Evolutionary conservation across 2,888 invertebrate species (phyloP).

Genomic region (Thecocarcelia acutangulata): DNA sequence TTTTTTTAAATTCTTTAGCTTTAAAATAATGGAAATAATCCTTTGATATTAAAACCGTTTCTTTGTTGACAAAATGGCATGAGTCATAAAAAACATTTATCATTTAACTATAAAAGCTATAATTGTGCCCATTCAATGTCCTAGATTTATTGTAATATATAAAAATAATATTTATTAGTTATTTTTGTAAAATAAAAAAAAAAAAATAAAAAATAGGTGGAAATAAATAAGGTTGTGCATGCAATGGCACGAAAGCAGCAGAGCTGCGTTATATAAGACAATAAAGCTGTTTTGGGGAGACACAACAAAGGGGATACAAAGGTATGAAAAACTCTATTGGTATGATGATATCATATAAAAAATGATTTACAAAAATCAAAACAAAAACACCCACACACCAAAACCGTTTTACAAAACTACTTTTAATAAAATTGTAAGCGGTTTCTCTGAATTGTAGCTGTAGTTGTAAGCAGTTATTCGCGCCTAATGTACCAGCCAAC

Average conservation of each 20-base stretch:
- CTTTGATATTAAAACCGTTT: not conserved
- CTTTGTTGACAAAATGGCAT: conserved; percentile 11
- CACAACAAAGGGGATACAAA: not conserved
- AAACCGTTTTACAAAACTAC: conserved; percentile 21
- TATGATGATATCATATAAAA: conserved; percentile 56
- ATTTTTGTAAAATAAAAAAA: not conserved
- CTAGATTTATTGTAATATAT: conserved; percentile 39
- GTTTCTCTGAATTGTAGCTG: not conserved
- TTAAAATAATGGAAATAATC: no score
- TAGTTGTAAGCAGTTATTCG: conserved; percentile 10
- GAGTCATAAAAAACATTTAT: conserved; percentile 25
- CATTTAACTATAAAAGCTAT: not conserved
- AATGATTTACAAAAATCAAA: conserved; percentile 29
- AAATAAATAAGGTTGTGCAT: conserved; percentile 43
- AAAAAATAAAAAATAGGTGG: conserved; percentile 18
- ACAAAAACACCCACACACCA: conserved; percentile 22
- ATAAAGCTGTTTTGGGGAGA: not conserved
- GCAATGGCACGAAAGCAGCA: conserved; percentile 22
- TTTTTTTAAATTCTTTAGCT: no score
- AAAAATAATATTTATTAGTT: conserved; percentile 25
- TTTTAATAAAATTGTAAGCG: not conserved
- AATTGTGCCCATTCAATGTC: conserved; percentile 38
- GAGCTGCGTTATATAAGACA: not conserved
- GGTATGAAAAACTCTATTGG: conserved; percentile 1
- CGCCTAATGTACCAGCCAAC: conserved; percentile 43